phyloP scores from a whole-genome alignment of 2,888 invertebrate genomes.

The Linnaemya vulpina region DNA sequence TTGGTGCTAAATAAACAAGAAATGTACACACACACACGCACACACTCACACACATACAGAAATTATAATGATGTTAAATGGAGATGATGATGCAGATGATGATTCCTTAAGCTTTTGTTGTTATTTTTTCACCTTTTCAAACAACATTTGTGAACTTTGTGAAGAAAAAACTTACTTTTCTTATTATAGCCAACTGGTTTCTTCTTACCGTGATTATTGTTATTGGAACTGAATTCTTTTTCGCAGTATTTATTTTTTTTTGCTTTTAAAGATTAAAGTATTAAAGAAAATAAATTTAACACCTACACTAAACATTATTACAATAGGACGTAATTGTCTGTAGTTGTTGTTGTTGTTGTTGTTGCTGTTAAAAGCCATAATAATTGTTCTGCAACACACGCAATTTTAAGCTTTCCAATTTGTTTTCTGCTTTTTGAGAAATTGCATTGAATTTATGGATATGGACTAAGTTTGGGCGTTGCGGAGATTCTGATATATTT shows the following conservation, averaged over 20 bases:
- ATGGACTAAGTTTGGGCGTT: conserved; percentile 32
- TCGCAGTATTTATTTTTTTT: conserved; percentile 11
- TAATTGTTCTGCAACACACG: conserved; percentile 36
- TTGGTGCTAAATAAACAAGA: conserved; percentile 5
- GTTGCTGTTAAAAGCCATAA: conserved; percentile 18
- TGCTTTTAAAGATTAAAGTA: background rate
- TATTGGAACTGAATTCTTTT: background rate
- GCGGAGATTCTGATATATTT: background rate
- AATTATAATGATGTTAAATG: conserved; percentile 1
- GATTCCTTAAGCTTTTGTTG: conserved; percentile 16
- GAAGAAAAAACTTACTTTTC: background rate
- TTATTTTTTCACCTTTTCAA: background rate
- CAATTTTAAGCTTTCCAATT: conserved; percentile 24
- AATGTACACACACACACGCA: background rate
- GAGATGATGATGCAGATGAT: conserved; percentile 4
- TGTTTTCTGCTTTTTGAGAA: conserved; percentile 1
- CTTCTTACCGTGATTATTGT: background rate
- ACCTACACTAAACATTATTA: conserved; percentile 5
- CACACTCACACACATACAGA: background rate
- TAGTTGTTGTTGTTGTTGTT: background rate
- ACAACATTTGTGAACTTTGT: conserved; percentile 1
- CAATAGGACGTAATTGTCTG: conserved; percentile 7
- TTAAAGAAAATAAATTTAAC: conserved; percentile 2
- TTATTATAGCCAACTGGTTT: conserved; percentile 19
- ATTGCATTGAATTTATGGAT: conserved; percentile 35